Base-by-base conservation (phyloP, 1,140 invertebrate species). In the Riptortus pedestris region DNA sequence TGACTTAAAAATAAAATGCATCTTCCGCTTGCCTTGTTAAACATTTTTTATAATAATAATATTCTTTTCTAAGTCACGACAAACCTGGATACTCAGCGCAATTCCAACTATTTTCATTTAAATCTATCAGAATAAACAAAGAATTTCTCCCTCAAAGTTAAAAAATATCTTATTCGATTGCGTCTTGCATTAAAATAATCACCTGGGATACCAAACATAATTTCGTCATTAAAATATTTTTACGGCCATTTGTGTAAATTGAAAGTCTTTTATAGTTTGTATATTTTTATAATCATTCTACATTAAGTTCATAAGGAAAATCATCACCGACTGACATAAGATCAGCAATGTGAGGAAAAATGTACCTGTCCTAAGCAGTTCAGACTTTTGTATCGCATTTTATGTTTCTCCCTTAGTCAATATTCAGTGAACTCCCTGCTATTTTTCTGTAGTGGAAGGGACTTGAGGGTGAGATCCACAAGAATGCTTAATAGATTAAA, bases 101-200 rank as follows among this genome's bases (percentile, higher is more conserved):
- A n/a, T n/a, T n/a, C n/a, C n/a, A n/a, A n/a, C n/a, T n/a, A n/a
- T n/a, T n/a, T n/a, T n/a, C n/a, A n/a, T n/a, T n/a, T n/a, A n/a
- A n/a, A n/a, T n/a, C n/a, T 92, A 70, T 98, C 95, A 0, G 90
- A 91, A 75, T 97, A 98, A 0, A 96, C 93, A 72, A 96, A 97
- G 74, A 98, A 98, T 70, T 98, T 95, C 0, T 95, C 95, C 70
- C 85, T 86, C 1, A 98, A 73, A 0, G 83, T 86, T 1, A 90
- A 88, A 68, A 90, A 90, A n/a, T 80, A 74, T 43, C 77, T 75
- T 57, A 80, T 80, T 24, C 84, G 76, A 66, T 84, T 81, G 22
- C 52, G 14, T 48, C 94, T 82, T 51, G 85, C 89, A 24, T 79
- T 75, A 71, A 96, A 96, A 72, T 96, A 98, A 69, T 95, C 91